Conservation (phyloP, 2,888 invertebrate genomes). For the Pecten maximus region DNA sequence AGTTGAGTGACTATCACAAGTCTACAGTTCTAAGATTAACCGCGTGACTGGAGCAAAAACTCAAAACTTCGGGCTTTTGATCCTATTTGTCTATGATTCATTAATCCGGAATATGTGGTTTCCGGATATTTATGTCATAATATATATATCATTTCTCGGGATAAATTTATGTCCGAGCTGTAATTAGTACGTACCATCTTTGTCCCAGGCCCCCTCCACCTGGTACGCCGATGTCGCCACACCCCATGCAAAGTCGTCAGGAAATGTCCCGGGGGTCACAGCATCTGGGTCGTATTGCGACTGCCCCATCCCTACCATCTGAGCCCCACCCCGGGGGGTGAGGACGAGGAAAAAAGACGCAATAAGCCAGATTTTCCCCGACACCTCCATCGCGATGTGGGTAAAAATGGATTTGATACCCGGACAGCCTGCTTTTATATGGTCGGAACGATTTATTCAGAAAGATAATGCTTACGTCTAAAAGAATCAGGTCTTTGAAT, state of each 20-base stretch:
- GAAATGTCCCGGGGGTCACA: conserved; percentile 58
- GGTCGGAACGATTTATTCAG: neutral
- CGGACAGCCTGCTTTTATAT: neutral
- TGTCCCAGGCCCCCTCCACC: conserved; percentile 86
- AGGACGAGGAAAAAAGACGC: neutral
- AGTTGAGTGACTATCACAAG: too few species aligned
- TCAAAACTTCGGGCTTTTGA: too few species aligned
- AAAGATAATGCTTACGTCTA: too few species aligned
- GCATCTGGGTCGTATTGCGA: conserved; percentile 15
- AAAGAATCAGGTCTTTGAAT: too few species aligned
- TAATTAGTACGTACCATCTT: conserved; percentile 83
- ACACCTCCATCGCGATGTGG: neutral
- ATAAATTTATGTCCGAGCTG: neutral
- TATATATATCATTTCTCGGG: too few species aligned
- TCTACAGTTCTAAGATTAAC: too few species aligned
- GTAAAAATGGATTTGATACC: neutral
- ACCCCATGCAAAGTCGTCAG: conserved; percentile 75
- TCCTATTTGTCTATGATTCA: too few species aligned
- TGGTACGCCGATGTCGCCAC: conserved; percentile 85
- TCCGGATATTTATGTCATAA: too few species aligned
- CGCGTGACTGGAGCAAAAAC: too few species aligned
- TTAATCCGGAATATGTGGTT: too few species aligned
- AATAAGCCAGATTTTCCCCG: neutral
- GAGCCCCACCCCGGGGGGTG: neutral
- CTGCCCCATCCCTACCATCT: conserved; percentile 4